phyloP scores from a whole-genome alignment of 2,888 invertebrate genomes.

The Drosophila limbata region DNA sequence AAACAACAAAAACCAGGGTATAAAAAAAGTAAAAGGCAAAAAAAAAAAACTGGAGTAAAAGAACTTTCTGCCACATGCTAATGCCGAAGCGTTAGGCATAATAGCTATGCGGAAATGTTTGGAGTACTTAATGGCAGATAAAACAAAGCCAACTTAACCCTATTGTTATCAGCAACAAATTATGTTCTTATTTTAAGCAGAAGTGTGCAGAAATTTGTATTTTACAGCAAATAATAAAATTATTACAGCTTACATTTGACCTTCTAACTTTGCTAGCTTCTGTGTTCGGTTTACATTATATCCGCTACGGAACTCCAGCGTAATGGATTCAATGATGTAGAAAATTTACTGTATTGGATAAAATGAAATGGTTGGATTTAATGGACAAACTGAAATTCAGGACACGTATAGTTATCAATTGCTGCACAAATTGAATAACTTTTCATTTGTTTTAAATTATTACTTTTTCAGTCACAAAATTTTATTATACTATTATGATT shows the following conservation, averaged over 20 bases:
- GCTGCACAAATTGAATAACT: neutral
- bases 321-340: neutral
- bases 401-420: neutral
- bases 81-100: conserved; percentile 40
- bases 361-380: neutral
- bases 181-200: conserved; percentile 2
- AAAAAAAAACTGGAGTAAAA: conserved; percentile 45
- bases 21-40: conserved; percentile 5
- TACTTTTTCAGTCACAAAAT: neutral
- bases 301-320: neutral
- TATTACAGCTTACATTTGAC: neutral
- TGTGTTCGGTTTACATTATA: neutral
- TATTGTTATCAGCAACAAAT: conserved; percentile 7
- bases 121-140: conserved; percentile 24
- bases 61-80: conserved; percentile 58
- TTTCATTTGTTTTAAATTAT: neutral
- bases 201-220: conserved; percentile 3
- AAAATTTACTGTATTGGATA: neutral
- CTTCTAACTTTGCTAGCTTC: neutral
- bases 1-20: conserved; percentile 15
- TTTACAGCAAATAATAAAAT: neutral
- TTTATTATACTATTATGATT: neutral
- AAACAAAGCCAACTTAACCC: conserved; percentile 22
- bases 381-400: neutral
- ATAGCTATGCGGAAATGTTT: conserved; percentile 28